Evolutionary conservation across 2,113 vertebrate species (phyloP).

Genomic region (Ailuropoda melanoleuca): DNA sequence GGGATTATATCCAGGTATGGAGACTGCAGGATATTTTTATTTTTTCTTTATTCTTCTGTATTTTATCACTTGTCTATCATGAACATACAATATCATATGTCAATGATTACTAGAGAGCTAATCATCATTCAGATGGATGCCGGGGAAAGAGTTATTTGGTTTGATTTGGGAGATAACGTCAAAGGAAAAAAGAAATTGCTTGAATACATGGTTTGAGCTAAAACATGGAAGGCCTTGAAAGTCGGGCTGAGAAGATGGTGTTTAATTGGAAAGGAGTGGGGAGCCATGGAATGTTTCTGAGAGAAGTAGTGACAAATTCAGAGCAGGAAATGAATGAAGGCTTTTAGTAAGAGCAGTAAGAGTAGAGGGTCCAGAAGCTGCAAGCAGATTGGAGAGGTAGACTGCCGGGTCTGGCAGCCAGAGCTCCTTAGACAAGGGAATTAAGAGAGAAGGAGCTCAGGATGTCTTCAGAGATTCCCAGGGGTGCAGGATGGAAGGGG

Average conservation of each 20-base stretch:
- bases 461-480: fast-evolving
- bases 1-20: background rate
- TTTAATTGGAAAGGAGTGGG: background rate
- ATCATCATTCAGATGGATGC: background rate
- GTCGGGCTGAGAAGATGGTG: background rate
- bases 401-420: fast-evolving
- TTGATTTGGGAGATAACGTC: background rate
- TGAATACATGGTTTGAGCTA: background rate
- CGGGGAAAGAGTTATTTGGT: background rate
- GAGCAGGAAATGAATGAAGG: background rate
- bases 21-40: background rate
- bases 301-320: background rate
- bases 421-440: background rate
- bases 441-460: too few relatives aligned
- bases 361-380: fast-evolving
- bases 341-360: background rate
- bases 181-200: background rate
- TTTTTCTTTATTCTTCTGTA: background rate
- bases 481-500: background rate
- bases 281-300: background rate
- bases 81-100: background rate
- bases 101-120: background rate
- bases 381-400: fast-evolving
- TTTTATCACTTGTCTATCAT: background rate
- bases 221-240: background rate